Evolutionary conservation across 2,113 vertebrate species (phyloP), one percentile per base, ranked within the genome.

Genomic region (Apodemus sylvaticus): DNA sequence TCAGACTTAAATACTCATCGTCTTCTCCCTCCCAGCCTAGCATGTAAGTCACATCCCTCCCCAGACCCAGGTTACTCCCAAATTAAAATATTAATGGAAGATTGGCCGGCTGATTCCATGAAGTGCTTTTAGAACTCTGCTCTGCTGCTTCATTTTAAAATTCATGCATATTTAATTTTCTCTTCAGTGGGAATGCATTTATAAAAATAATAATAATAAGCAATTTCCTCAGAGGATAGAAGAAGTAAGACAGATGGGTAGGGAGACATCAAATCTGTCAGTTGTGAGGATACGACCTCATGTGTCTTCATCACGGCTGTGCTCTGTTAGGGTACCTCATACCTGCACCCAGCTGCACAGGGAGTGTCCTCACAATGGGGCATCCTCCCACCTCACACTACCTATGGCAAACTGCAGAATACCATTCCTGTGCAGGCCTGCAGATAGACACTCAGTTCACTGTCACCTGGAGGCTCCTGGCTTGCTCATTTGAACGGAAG

Each of bases 161-260:
- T 73, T 39, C 85, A 86, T 78, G 91, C 77, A 96, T 97, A 89
- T 90, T 95, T 96, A 92, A 96, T 90, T 60, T 94, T 89, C 73
- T 93, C 66, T 89, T 89, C 68, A 31, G 9, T 53, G 13, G 42
- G 62, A 70, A 66, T 70, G 26, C 74, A 55, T 89, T 96, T 93
- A 77, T 94, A 92, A 94, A 93, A 92, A 86, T 71, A 86, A 71
- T 88, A 97, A 71, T 66, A 86, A 90, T 90, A 74, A 92, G 45
- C 58, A 36, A n/a, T 34, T 29, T 45, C 70, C 95, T 95, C 31
- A 2, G 76, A 73, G 24, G 85, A 93, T 76, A 85, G 78, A 83
- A 83, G 36, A 82, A 89, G 36, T 51, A 39, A 86, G 87, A 87
- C 78, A 74, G 90, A 92, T 58, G 93, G 62, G 6, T 8, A 39